These are phyloP conservation scores for Drosophila tripunctata DNA, from an alignment of 2,888 invertebrate species.

Conservation along the genomic window DNA sequence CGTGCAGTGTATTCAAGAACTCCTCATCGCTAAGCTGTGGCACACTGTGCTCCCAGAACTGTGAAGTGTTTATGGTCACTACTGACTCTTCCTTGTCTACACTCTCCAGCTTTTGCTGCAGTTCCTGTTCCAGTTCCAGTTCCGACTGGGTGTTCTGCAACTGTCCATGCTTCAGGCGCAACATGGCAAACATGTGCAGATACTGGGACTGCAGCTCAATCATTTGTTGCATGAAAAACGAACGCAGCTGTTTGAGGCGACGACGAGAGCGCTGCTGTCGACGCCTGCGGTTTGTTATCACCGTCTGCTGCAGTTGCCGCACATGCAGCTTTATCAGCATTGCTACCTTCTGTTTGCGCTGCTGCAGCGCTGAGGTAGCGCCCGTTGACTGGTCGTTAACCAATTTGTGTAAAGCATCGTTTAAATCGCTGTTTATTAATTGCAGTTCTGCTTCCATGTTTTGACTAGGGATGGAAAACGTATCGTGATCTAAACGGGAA, in stretches of 20 bases:
- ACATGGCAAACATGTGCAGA: slow-evolving; percentile 63
- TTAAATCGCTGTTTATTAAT: slow-evolving; percentile 45
- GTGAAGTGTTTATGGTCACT: not conserved
- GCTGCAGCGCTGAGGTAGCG: slow-evolving; percentile 1
- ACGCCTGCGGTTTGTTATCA: slow-evolving; percentile 76
- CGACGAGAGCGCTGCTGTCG: slow-evolving; percentile 67
- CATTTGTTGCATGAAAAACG: slow-evolving; percentile 78
- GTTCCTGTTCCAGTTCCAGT: no score
- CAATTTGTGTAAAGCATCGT: slow-evolving; percentile 35
- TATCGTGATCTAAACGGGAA: no score
- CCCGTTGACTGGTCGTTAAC: not conserved
- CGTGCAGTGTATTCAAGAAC: slow-evolving; percentile 80
- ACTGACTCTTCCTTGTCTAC: no score
- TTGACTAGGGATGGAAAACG: not conserved
- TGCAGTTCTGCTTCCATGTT: slow-evolving; percentile 56
- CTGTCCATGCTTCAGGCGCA: slow-evolving; percentile 50
- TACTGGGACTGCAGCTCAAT: slow-evolving; percentile 78
- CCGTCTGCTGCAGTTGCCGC: slow-evolving; percentile 72
- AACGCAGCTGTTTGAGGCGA: slow-evolving; percentile 67
- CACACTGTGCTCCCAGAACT: slow-evolving; percentile 55
- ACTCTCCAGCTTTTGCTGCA: no score
- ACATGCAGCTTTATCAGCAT: slow-evolving; percentile 69
- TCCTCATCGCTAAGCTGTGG: slow-evolving; percentile 62
- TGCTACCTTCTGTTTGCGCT: slow-evolving; percentile 44
- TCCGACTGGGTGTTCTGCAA: not conserved